Percentiles rank a stretch among this genome's conserved stretches.
phyloP scores from a whole-genome alignment of 2,888 invertebrate genomes.

The Norana najaformis region DNA sequence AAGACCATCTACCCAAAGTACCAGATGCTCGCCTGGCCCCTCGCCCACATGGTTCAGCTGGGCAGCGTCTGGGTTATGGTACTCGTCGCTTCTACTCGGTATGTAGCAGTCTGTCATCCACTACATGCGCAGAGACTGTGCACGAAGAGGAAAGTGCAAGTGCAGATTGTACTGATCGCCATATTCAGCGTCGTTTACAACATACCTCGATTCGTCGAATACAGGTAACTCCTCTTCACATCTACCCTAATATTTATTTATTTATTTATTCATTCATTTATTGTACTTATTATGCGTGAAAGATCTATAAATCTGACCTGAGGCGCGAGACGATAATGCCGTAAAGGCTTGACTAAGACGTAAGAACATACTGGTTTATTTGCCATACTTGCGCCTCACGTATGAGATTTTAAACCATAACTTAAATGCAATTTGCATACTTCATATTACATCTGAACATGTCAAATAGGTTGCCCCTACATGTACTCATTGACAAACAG shows the following conservation, averaged over 20 bases:
- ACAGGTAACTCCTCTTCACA: slow-evolving; percentile 20
- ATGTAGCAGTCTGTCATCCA: slow-evolving; percentile 46
- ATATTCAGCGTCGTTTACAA: slow-evolving; percentile 42
- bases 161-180: slow-evolving; percentile 39
- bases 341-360: neutral
- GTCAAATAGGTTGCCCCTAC: neutral
- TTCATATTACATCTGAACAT: too few species aligned
- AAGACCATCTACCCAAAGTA: slow-evolving; percentile 40
- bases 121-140: slow-evolving; percentile 45
- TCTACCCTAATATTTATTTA: neutral
- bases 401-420: too few species aligned
- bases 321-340: neutral
- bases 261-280: neutral
- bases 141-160: slow-evolving; percentile 43
- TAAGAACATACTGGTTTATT: too few species aligned
- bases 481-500: neutral
- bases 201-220: slow-evolving; percentile 46
- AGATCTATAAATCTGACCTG: neutral
- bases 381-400: too few species aligned
- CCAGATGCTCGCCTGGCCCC: slow-evolving; percentile 45
- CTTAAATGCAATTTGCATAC: too few species aligned
- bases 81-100: slow-evolving; percentile 45
- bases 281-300: neutral
- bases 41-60: slow-evolving; percentile 45
- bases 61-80: slow-evolving; percentile 47